Conservation (phyloP, 2,888 invertebrate genomes). For the Theretra japonica region DNA sequence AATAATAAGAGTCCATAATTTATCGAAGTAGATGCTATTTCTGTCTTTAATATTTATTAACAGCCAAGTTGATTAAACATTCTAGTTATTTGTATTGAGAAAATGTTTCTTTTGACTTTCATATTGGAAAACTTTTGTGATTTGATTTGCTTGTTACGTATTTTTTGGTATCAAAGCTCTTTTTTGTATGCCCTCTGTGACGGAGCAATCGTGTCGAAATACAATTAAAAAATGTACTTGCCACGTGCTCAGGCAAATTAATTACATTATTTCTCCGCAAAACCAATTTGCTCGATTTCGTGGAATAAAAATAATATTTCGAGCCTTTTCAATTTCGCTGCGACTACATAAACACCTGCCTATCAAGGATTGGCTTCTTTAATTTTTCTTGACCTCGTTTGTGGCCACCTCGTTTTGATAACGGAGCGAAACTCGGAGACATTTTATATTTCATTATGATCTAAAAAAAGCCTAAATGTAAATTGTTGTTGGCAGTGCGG, state of each 20-base stretch:
- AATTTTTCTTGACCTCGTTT: conserved; percentile 9
- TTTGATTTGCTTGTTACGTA: background rate
- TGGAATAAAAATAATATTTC: conserved; percentile 9
- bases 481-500: background rate
- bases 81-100: background rate
- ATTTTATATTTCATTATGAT: background rate
- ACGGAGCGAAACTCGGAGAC: background rate
- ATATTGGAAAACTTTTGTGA: too few species aligned
- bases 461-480: background rate
- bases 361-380: conserved; percentile 11
- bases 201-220: background rate
- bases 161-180: background rate
- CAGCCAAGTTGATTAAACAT: background rate
- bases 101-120: background rate
- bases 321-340: conserved; percentile 8
- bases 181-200: background rate
- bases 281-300: background rate
- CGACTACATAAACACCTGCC: conserved; percentile 11
- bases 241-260: background rate
- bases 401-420: background rate
- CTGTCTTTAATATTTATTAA: background rate
- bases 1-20: too few species aligned
- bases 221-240: conserved; percentile 3
- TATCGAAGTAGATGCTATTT: background rate
- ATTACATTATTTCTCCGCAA: background rate